A percentile compares a stretch with the other conserved stretches of the same genome.
phyloP scores from a whole-genome alignment of 2,797 vertebrate species.

The Gallinago stenura region DNA sequence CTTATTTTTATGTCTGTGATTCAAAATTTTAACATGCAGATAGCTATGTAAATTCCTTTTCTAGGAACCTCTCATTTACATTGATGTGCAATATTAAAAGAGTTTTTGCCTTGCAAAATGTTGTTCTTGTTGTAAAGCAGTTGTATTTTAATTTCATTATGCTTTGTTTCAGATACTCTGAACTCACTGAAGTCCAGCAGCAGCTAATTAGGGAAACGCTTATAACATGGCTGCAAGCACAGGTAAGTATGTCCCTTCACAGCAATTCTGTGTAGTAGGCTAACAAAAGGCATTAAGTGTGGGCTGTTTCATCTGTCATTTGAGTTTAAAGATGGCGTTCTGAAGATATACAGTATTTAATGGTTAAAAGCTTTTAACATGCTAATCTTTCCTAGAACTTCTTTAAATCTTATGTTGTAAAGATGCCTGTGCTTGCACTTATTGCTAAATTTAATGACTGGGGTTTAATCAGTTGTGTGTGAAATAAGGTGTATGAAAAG shows the following conservation, averaged over 20 bases:
- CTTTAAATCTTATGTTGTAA: neutral
- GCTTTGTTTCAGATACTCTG: slow-evolving; percentile 86
- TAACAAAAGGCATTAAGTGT: neutral
- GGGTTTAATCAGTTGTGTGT: neutral
- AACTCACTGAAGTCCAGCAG: slow-evolving; percentile 88
- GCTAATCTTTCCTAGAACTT: neutral
- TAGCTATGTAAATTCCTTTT: neutral
- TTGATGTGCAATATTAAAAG: neutral
- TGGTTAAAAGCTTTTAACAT: neutral
- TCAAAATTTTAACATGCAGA: neutral
- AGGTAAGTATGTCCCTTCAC: slow-evolving; percentile 78
- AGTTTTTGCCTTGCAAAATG: neutral
- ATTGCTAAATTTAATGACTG: neutral
- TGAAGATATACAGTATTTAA: neutral
- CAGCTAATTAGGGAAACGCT: slow-evolving; percentile 95
- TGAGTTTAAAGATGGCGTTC: neutral
- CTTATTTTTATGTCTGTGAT: neutral
- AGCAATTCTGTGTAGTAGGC: neutral
- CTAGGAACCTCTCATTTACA: neutral
- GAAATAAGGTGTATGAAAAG: neutral
- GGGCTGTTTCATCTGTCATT: neutral
- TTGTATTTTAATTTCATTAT: neutral
- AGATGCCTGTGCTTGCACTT: neutral
- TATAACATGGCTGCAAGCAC: slow-evolving; percentile 95
- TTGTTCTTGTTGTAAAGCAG: neutral